Percentiles rank a stretch among this genome's conserved stretches.
Conservation (phyloP, 2,888 invertebrate species). For the Leucophenga montana region DNA sequence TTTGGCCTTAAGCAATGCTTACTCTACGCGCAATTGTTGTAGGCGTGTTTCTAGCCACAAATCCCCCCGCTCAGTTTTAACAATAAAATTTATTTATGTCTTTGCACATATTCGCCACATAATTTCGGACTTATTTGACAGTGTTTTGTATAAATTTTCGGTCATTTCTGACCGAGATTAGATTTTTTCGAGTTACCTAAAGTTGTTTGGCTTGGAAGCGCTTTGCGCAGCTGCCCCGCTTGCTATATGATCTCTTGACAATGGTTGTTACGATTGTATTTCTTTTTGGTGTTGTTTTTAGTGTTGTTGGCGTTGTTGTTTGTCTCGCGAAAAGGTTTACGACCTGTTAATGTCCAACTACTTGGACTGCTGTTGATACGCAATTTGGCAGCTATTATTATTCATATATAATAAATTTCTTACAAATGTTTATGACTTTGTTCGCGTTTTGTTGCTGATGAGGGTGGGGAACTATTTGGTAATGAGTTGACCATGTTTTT, state of each 20-base stretch:
- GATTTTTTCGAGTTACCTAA: slow-evolving; percentile 1
- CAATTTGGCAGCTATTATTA: slow-evolving; percentile 40
- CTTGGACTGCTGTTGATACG: slow-evolving; percentile 52
- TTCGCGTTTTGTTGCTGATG: too few relatives aligned
- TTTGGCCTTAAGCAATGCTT: neutral
- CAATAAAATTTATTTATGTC: slow-evolving; percentile 67
- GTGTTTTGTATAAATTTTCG: slow-evolving; percentile 41
- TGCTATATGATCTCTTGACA: too few relatives aligned
- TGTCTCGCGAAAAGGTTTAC: slow-evolving; percentile 63
- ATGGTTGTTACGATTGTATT: too few relatives aligned
- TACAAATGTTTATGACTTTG: too few relatives aligned
- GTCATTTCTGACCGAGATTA: slow-evolving; percentile 24
- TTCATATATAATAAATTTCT: neutral
- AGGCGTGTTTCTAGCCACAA: neutral
- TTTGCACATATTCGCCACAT: slow-evolving; percentile 63
- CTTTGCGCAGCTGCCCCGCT: too few relatives aligned
- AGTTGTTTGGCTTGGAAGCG: neutral
- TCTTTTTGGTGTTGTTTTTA: slow-evolving; percentile 4
- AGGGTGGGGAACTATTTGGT: too few relatives aligned
- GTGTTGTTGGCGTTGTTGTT: slow-evolving; percentile 25
- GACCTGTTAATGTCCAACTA: slow-evolving; percentile 65
- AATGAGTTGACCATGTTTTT: too few relatives aligned
- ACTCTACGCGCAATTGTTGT: slow-evolving; percentile 5
- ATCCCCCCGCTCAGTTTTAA: slow-evolving; percentile 30
- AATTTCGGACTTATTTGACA: slow-evolving; percentile 65